Evolutionary conservation across 2,113 vertebrate species (phyloP), one percentile per base, ranked within the genome.

Genomic region (Pyrgilauda ruficollis): DNA sequence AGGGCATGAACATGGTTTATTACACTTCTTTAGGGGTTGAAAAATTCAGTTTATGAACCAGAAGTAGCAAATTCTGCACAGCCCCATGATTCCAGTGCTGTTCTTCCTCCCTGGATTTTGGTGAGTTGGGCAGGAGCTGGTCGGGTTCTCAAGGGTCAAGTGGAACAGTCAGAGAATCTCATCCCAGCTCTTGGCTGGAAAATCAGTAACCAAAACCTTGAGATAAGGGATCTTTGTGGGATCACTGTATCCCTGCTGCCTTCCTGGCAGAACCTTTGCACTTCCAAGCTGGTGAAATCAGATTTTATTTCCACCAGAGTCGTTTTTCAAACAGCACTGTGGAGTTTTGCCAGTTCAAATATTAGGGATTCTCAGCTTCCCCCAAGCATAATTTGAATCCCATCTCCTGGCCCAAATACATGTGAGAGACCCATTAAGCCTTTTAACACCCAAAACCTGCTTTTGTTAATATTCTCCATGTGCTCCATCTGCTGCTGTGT

Each of bases 401-500:
- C 0, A 75, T 94, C 91, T 91, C 90, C 74, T 89, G 94, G 94
- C 91, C 84, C 87, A 79, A 78, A 81, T 59, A 52, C 28, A 5
- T 49, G 53, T 13, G 35, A 92, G 93, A 92, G 87, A 82, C 87
- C 91, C 89, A 79, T 94, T 89, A 90, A 92, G 74, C 52, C 87
- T 91, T 96, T 96, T 97, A 95, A 94, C 94, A 93, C 95, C 80
- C 97, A 16, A 62, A 95, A 62, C 3, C 94, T 82, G 95, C 91
- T 91, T 96, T 84, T 93, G 92, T 92, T 94, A 90, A 82, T 87
- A 67, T 87, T 82, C 96, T 55, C 50, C 1, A 24, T 69, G 86
- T 64, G 87, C 92, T 95, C 96, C 95, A 96, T 97, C 95, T 97
- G 96, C 92, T 84, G 92, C 94, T 59, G 37, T 84, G 89, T 94